A percentile compares a stretch with the other conserved stretches of the same genome.
phyloP scores from a whole-genome alignment of 2,888 invertebrate genomes.

The Netelia inedita region DNA sequence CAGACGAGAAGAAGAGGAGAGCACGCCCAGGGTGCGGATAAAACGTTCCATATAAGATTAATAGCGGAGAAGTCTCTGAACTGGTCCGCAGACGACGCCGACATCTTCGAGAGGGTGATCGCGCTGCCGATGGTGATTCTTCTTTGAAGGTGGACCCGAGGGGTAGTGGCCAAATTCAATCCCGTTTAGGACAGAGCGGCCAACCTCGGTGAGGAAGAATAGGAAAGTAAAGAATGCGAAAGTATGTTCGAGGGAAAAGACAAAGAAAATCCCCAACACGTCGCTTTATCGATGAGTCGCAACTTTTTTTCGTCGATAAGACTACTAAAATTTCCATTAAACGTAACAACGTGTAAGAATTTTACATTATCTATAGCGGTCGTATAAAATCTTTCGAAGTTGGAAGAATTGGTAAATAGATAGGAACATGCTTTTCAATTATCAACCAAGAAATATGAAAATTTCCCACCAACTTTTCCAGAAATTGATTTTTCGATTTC shows the following conservation, averaged over 20 bases:
- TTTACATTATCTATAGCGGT: neutral
- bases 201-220: conserved; percentile 47
- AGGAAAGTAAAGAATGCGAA: conserved; percentile 30
- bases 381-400: too few species aligned
- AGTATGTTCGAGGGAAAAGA: conserved; percentile 34
- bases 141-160: conserved; percentile 84
- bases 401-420: too few species aligned
- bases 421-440: too few species aligned
- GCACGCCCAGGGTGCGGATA: conserved; percentile 78
- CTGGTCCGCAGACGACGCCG: conserved; percentile 65
- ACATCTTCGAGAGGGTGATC: conserved; percentile 75
- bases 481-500: too few species aligned
- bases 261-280: conserved; percentile 37
- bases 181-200: conserved; percentile 83
- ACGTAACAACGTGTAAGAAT: neutral
- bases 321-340: neutral
- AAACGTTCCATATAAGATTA: conserved; percentile 85
- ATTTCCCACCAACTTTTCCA: too few species aligned
- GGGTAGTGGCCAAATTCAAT: conserved; percentile 84
- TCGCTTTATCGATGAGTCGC: neutral
- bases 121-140: conserved; percentile 81
- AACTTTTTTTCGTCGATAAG: conserved; percentile 40
- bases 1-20: conserved; percentile 48
- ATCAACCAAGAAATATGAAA: too few species aligned
- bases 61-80: conserved; percentile 81